These are phyloP conservation scores for Aphaenogaster rudis DNA, from an alignment of 1,140 invertebrate species.

Conservation along the genomic window DNA sequence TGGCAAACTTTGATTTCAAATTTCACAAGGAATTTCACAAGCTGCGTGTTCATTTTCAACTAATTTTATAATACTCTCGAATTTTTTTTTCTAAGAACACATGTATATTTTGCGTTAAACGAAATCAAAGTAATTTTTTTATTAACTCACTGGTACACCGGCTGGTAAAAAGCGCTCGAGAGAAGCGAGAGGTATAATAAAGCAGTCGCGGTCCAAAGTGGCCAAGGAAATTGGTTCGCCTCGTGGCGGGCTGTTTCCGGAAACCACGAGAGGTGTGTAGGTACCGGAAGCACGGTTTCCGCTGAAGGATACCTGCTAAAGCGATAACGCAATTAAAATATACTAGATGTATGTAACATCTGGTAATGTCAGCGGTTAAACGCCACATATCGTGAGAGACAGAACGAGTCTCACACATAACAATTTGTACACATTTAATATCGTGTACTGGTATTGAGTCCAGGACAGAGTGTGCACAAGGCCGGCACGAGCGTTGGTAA, in stretches of 20 bases:
- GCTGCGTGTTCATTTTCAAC: neutral
- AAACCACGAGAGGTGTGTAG: slow-evolving; percentile 84
- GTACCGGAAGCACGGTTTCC: slow-evolving; percentile 81
- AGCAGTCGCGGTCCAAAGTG: slow-evolving; percentile 94
- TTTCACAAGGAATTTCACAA: neutral
- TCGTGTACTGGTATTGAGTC: neutral
- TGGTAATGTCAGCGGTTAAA: neutral
- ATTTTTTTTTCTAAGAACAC: neutral
- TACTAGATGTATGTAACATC: neutral
- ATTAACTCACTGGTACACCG: slow-evolving; percentile 92
- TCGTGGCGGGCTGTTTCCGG: slow-evolving; percentile 85
- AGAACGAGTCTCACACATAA: neutral
- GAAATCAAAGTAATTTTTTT: neutral
- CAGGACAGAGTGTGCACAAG: neutral
- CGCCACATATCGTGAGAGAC: neutral
- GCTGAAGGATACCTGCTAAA: slow-evolving; percentile 82
- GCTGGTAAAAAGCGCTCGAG: slow-evolving; percentile 94
- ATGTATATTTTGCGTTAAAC: neutral
- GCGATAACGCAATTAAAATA: slow-evolving; percentile 30
- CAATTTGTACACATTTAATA: slow-evolving; percentile 13
- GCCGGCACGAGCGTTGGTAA: slow-evolving; percentile 12
- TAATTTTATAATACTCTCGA: neutral
- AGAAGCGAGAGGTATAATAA: slow-evolving; percentile 95
- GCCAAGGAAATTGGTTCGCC: slow-evolving; percentile 91
- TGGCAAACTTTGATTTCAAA: neutral